phyloP scores from a whole-genome alignment of 2,797 vertebrate species.

The Rachycentron canadum region DNA sequence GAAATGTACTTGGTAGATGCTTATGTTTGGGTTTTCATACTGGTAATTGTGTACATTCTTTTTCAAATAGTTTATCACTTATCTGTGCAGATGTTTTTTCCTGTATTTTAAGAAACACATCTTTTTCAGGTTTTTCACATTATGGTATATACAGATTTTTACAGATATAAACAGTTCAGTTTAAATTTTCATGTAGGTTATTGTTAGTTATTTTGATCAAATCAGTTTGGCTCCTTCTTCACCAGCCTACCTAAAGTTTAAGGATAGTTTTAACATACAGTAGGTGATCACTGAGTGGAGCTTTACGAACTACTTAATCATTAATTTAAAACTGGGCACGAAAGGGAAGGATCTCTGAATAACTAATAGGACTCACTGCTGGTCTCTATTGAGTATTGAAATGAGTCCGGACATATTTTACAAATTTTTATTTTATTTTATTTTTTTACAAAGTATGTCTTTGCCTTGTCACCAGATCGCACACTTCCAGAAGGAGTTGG shows the following conservation, averaged over 20 bases:
- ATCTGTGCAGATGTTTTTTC: neutral
- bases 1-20: neutral
- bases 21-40: too few species aligned
- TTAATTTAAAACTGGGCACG: too few species aligned
- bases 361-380: neutral
- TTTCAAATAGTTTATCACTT: neutral
- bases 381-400: neutral
- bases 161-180: too few species aligned
- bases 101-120: neutral
- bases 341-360: neutral
- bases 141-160: too few species aligned
- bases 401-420: neutral
- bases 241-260: too few species aligned
- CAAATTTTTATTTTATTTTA: neutral
- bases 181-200: too few species aligned
- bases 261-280: too few species aligned
- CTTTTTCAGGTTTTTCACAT: too few species aligned
- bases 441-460: neutral
- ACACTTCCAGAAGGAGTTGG: constrained; percentile 96
- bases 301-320: neutral
- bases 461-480: constrained; percentile 85
- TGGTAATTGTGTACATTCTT: too few species aligned
- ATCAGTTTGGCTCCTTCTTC: too few species aligned
- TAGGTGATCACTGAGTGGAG: too few species aligned
- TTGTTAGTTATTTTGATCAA: too few species aligned